phyloP scores from a whole-genome alignment of 2,888 invertebrate genomes.

The Limnephilus lunatus region DNA sequence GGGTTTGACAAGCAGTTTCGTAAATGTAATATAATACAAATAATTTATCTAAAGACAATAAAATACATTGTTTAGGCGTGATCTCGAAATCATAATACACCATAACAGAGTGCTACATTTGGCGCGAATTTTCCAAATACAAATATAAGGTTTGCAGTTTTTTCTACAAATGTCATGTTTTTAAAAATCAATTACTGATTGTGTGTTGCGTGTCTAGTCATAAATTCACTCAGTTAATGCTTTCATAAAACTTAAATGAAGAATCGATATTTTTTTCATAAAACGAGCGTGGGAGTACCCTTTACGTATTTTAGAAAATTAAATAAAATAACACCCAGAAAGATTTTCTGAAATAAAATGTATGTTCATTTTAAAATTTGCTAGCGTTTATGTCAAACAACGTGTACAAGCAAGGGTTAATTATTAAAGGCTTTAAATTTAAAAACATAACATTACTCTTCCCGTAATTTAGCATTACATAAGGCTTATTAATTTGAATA shows the following conservation, averaged over 20 bases:
- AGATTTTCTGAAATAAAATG: neutral
- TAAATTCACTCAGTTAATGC: neutral
- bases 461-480: constrained; percentile 28
- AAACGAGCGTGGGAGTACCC: neutral
- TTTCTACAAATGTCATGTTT: neutral
- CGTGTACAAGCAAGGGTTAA: neutral
- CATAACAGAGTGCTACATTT: neutral
- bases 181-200: neutral
- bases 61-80: neutral
- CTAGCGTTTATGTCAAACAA: neutral
- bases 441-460: neutral
- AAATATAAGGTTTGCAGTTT: neutral
- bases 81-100: neutral
- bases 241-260: neutral
- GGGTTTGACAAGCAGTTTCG: neutral
- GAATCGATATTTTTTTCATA: neutral
- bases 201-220: neutral
- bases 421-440: neutral
- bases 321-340: neutral
- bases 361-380: neutral
- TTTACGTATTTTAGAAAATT: neutral
- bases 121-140: neutral
- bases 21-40: no score
- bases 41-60: neutral
- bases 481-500: constrained; percentile 26